Conservation (phyloP, 2,888 invertebrate genomes). For the Suillia variegata region DNA sequence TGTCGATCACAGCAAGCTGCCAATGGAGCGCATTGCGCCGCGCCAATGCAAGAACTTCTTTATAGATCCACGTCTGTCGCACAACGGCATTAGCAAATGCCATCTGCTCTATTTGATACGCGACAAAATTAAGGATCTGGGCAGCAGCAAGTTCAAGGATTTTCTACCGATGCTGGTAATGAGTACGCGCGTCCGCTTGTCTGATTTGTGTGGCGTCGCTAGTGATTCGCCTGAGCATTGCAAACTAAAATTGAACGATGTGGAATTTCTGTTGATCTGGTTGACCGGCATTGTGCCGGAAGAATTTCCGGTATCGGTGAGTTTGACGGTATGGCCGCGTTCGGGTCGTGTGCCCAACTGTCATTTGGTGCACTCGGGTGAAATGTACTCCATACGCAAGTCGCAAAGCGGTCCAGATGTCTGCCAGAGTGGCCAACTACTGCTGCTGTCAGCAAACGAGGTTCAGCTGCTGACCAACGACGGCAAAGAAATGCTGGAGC, state of each 20-base stretch:
- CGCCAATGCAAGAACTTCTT: conserved; percentile 48
- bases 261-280: conserved; percentile 48
- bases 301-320: conserved; percentile 38
- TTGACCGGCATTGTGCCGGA: conserved; percentile 44
- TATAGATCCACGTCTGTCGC: conserved; percentile 41
- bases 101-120: conserved; percentile 47
- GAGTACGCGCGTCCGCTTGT: conserved; percentile 41
- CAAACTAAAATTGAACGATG: conserved; percentile 11
- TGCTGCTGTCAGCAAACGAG: conserved; percentile 40
- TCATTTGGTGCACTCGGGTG: conserved; percentile 46
- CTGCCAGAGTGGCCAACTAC: conserved; percentile 38
- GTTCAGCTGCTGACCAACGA: conserved; percentile 39
- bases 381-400: conserved; percentile 45
- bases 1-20: conserved; percentile 44
- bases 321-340: conserved; percentile 45
- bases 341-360: conserved; percentile 30
- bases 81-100: conserved; percentile 40
- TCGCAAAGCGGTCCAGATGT: conserved; percentile 36
- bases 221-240: neutral
- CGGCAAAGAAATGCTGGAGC: conserved; percentile 44
- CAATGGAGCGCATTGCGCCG: conserved; percentile 46
- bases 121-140: conserved; percentile 44
- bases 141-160: conserved; percentile 39
- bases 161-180: conserved; percentile 51
- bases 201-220: conserved; percentile 30